phyloP scores from a whole-genome alignment of 2,888 invertebrate species.

The Scaptomyza parva region DNA sequence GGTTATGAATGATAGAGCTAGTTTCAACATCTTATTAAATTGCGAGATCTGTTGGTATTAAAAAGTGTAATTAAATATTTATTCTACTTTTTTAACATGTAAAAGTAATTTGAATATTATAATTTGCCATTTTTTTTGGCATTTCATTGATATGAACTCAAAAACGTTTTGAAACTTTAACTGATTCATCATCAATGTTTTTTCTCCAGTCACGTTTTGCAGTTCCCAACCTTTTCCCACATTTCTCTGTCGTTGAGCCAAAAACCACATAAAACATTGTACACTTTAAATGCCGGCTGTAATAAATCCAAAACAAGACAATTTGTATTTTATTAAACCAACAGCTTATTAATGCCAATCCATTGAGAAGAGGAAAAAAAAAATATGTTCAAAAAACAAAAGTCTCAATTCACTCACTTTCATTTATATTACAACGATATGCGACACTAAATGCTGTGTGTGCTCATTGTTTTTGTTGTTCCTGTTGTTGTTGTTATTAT shows the following conservation, averaged over 20 bases:
- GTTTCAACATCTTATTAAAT: not conserved
- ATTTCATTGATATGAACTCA: constrained; percentile 41
- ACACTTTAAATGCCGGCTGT: constrained; percentile 44
- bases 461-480: constrained; percentile 51
- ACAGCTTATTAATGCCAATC: constrained; percentile 70
- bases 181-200: constrained; percentile 38
- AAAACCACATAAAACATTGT: constrained; percentile 36
- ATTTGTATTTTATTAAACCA: constrained; percentile 57
- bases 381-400: constrained; percentile 39
- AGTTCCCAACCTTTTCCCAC: constrained; percentile 32
- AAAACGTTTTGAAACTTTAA: constrained; percentile 38
- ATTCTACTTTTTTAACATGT: too few relatives aligned
- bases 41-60: not conserved
- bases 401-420: constrained; percentile 67
- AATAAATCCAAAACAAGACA: constrained; percentile 71
- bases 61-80: not conserved
- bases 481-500: constrained; percentile 25
- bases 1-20: not conserved
- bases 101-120: too few relatives aligned
- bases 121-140: too few relatives aligned
- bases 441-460: constrained; percentile 75
- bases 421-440: constrained; percentile 80
- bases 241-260: constrained; percentile 43
- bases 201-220: constrained; percentile 59
- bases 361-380: constrained; percentile 51